These are phyloP conservation scores for Meloidogyne floridensis DNA, from an alignment of 1,140 invertebrate genomes.

Conservation along the genomic window DNA sequence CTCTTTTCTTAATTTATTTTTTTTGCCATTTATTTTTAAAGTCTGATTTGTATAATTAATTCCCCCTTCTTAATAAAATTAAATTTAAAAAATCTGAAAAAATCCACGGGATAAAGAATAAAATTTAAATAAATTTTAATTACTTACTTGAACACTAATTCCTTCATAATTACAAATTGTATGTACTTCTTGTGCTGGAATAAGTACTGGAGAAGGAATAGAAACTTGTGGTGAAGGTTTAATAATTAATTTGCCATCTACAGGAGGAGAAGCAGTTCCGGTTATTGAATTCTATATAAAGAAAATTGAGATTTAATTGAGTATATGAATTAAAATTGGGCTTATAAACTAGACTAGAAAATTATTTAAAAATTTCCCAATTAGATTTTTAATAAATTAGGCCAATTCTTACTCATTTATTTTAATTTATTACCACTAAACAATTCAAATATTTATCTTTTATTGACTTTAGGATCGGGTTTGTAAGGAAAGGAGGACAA, in stretches of 20 bases:
- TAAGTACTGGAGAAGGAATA: constrained; percentile 50
- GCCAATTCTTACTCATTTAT: too few species aligned
- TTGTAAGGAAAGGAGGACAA: not conserved
- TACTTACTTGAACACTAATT: constrained; percentile 57
- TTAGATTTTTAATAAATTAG: too few species aligned
- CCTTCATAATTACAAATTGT: constrained; percentile 66
- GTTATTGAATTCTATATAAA: not conserved
- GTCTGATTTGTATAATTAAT: too few species aligned
- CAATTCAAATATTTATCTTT: not conserved
- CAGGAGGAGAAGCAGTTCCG: constrained; percentile 16
- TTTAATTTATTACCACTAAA: too few species aligned
- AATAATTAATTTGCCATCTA: constrained; percentile 23
- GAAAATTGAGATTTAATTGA: too few species aligned
- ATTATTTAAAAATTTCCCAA: too few species aligned
- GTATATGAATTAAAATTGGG: too few species aligned
- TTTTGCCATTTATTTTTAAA: too few species aligned
- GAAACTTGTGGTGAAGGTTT: constrained; percentile 28
- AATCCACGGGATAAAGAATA: not conserved
- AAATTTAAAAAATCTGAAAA: too few species aligned
- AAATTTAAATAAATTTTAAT: not conserved
- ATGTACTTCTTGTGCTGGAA: constrained; percentile 53
- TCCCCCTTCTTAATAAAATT: too few species aligned
- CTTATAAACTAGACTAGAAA: too few species aligned
- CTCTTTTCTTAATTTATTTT: too few species aligned
- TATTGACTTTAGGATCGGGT: not conserved